Evolutionary conservation across 1,140 invertebrate species (phyloP).

Genomic region (Drosophila ananassae): DNA sequence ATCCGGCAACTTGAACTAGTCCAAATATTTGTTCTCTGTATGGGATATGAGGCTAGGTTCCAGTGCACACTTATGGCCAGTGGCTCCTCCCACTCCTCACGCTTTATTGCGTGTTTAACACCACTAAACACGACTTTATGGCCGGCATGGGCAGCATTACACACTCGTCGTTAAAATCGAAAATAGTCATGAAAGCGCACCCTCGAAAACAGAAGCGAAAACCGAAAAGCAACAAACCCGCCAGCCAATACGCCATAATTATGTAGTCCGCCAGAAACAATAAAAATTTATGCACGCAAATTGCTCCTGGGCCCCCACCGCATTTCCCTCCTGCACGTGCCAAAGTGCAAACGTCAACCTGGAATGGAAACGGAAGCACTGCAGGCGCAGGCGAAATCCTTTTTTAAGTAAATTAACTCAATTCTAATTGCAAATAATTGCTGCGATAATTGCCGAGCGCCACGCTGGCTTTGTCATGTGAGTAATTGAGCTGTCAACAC

Average conservation of each 20-base stretch:
- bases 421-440: constrained; percentile 80
- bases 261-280: constrained; percentile 56
- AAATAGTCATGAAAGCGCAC: constrained; percentile 66
- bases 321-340: constrained; percentile 46
- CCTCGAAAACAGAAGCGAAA: constrained; percentile 33
- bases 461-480: constrained; percentile 65
- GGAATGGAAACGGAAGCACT: constrained; percentile 8
- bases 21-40: background rate
- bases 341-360: constrained; percentile 47
- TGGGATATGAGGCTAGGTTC: background rate
- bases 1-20: background rate
- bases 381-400: constrained; percentile 49
- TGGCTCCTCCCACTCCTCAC: constrained; percentile 11
- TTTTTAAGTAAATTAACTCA: constrained; percentile 64
- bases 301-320: constrained; percentile 35
- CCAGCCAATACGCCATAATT: constrained; percentile 59
- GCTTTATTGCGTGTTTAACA: constrained; percentile 80
- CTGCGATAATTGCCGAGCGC: constrained; percentile 65
- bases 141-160: constrained; percentile 79
- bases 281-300: constrained; percentile 72
- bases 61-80: background rate
- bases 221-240: constrained; percentile 38
- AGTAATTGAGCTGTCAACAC: constrained; percentile 74
- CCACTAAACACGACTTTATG: constrained; percentile 76
- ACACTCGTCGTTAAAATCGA: constrained; percentile 74